Percentiles rank a stretch among this genome's conserved stretches.
phyloP scores from a whole-genome alignment of 2,797 vertebrate species.

The Simalia tracyae region DNA sequence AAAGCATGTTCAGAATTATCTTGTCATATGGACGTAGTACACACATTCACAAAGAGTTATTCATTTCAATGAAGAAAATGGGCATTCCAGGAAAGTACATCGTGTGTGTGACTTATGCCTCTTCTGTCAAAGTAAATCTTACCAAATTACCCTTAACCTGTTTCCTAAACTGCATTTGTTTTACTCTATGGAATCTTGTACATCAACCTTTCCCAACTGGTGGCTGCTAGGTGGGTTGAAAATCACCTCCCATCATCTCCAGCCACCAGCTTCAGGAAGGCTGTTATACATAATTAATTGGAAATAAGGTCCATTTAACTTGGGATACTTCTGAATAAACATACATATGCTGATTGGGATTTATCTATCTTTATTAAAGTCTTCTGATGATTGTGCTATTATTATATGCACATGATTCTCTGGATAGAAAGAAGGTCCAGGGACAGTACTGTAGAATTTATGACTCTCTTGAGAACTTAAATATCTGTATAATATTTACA shows the following conservation, averaged over 20 bases:
- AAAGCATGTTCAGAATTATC: not conserved
- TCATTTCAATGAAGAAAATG: not conserved
- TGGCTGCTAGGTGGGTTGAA: not conserved
- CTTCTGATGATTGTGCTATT: not conserved
- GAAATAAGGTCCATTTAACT: not conserved
- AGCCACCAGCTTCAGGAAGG: not conserved
- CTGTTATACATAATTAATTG: not conserved
- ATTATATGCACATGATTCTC: not conserved
- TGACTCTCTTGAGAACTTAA: not conserved
- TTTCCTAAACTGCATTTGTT: not conserved
- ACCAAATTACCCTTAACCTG: not conserved
- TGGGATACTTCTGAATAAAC: not conserved
- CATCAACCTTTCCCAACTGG: not conserved
- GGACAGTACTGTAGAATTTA: not conserved
- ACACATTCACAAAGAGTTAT: not conserved
- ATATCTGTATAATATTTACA: not conserved
- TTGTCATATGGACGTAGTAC: not conserved
- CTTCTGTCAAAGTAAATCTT: not conserved
- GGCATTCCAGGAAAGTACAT: constrained; percentile 14
- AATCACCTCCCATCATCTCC: not conserved
- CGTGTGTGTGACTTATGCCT: not conserved
- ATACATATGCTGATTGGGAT: not conserved
- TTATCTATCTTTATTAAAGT: not conserved
- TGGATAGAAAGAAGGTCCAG: too few species aligned
- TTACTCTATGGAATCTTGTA: not conserved